These are phyloP conservation scores for Tanytarsus gracilentus DNA, from an alignment of 2,888 invertebrate species.

Conservation along the genomic window DNA sequence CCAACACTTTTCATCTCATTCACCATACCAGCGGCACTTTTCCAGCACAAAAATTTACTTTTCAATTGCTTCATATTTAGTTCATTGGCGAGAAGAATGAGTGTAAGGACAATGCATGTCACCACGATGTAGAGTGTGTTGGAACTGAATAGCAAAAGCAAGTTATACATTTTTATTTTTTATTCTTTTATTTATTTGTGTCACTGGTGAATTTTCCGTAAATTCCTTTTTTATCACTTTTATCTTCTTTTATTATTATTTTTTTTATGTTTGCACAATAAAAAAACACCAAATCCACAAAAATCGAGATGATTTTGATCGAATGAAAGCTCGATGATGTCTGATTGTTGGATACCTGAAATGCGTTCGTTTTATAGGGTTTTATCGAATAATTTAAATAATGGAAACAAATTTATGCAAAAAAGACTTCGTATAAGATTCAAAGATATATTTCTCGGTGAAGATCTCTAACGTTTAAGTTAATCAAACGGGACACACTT, in stretches of 20 bases:
- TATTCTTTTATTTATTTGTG: not conserved
- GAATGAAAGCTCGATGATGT: too few relatives aligned
- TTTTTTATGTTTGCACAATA: not conserved
- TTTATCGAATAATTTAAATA: too few relatives aligned
- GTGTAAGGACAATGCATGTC: conserved; percentile 30
- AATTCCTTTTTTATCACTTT: not conserved
- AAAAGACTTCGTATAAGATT: too few relatives aligned
- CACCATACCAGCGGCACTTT: conserved; percentile 9
- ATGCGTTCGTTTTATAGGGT: too few relatives aligned
- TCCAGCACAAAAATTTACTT: not conserved
- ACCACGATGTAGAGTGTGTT: conserved; percentile 32
- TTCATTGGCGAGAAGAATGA: conserved; percentile 30
- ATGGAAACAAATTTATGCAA: too few relatives aligned
- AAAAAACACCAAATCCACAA: not conserved
- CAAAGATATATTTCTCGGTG: too few relatives aligned
- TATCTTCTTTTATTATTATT: not conserved
- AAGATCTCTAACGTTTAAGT: too few relatives aligned
- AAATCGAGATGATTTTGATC: too few relatives aligned
- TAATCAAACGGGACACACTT: too few relatives aligned
- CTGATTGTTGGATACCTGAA: too few relatives aligned
- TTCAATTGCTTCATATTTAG: conserved; percentile 24
- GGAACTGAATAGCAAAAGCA: conserved; percentile 31
- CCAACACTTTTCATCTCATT: conserved; percentile 19
- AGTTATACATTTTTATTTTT: conserved; percentile 12
- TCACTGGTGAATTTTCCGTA: not conserved